Base-by-base conservation (phyloP, 1,140 invertebrate genomes). In the Drosophila murphyi region DNA sequence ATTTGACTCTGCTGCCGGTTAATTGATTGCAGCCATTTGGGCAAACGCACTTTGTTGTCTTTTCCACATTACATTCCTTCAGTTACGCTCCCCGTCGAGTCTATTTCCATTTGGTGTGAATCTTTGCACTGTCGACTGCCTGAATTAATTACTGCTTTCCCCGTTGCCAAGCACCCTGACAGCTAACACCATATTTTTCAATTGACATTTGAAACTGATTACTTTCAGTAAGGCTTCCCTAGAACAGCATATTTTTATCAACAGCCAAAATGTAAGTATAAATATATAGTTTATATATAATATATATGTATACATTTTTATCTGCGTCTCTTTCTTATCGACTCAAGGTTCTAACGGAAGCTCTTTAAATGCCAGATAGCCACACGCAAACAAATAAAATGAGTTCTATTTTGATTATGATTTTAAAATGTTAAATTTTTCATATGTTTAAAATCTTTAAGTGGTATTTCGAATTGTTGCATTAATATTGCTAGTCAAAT, bases 11-110 rank as follows among this genome's bases (percentile, higher is more conserved):
- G 80, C 72, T 87, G 72, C 64, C 79, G 62, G 69, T 83, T 89
- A 89, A 88, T 89, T 89, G 85, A 88, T 88, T 88, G 83, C 80
- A 88, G 74, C 70, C 69, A 83, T 89, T 89, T 80, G 72, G 80
- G 76, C 76, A 78, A 43, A 20, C 59, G 69, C 41, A 52, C 31
- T 29, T 35, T 52, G 59, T 35, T 20, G 20, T 20, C 20, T 20
- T 20, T 20, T 20, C 20, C 20, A 20, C 20, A 60, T 48, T 59
- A 20, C 28, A 54, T 35, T 5, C 29, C 41, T 32, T 32, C 8
- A 37, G 29, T 34, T 43, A 1, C 20, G 20, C 20, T 20, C 20
- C 20, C 20, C 20, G 20, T 1, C 20, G 20, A 20, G 0, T 20
- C 20, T 37, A 10, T 12, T 59, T 59, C n/a, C 35, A 51, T 52